Conservation (phyloP, 2,113 vertebrate genomes). For the Turdus rufiventris region DNA sequence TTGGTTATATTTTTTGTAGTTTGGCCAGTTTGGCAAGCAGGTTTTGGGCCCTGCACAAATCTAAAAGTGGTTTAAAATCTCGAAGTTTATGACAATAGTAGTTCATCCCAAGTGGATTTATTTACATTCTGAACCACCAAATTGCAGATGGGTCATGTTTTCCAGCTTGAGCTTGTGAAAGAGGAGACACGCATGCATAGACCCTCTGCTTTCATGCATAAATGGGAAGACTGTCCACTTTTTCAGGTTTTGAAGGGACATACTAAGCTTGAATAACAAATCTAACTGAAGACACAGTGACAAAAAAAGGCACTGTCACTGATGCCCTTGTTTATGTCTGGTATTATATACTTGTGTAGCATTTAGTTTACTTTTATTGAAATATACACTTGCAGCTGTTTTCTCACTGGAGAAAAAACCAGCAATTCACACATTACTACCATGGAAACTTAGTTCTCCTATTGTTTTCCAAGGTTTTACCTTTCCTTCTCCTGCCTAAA, state of each 20-base stretch:
- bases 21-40: background rate
- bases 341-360: background rate
- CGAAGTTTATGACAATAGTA: background rate
- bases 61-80: background rate
- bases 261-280: background rate
- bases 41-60: background rate
- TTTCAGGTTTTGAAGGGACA: background rate
- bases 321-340: background rate
- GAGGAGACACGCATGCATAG: accelerated
- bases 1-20: background rate
- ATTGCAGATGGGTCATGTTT: background rate
- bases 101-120: background rate
- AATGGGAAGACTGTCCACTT: background rate
- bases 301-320: background rate
- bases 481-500: background rate
- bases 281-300: background rate
- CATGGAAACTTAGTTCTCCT: background rate
- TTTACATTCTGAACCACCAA: background rate
- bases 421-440: background rate
- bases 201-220: background rate
- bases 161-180: background rate
- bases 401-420: background rate
- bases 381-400: background rate
- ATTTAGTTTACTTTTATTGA: background rate
- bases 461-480: background rate